Evolutionary conservation across 2,888 invertebrate species (phyloP), one percentile per base, ranked within the genome.

Genomic region (Nomada hirtipes): DNA sequence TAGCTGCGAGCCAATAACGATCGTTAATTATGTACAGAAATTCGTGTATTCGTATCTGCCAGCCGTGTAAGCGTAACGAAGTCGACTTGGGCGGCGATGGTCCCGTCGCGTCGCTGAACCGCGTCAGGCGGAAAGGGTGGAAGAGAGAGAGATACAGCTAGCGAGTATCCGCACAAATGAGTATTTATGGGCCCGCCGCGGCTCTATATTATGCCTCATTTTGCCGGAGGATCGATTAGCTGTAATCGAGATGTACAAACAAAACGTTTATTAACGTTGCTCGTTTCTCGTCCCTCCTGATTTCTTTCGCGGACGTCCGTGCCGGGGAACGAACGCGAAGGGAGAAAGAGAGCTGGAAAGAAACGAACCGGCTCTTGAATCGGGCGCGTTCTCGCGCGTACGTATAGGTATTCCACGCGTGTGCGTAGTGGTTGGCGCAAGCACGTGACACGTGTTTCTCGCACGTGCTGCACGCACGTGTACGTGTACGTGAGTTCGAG

Each of bases 131-230:
- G 13, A 55, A 55, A 13, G 55, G 50, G 42, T 13, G 20, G 61
- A 42, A 47, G 11, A 4, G 50, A 4, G 50, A 69, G 71, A 69
- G 65, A 70, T 52, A 71, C 26, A 20, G 75, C 50, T 61, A 57
- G 47, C 59, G 63, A 73, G 77, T 70, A 70, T 65, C 77, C 87
- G 71, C 89, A 89, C 91, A 92, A 92, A 92, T 91, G 92, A 92
- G 91, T 92, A 92, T 92, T 92, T 92, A 92, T 89, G 91, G 91
- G 88, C 83, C 65, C 73, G 82, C 78, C 89, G 71, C 75, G 89
- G 86, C 88, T 91, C 87, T 91, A 91, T 89, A 91, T 91, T 89
- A 90, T 87, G 83, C 81, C 89, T 90, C 88, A 89, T 90, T 91
- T 91, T 68, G 84, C 86, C 76, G 70, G 73, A 86, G 88, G 84